Percentiles rank a stretch among this genome's conserved stretches.
phyloP scores from a whole-genome alignment of 2,888 invertebrate species.

The Ormyrus nitidulus region DNA sequence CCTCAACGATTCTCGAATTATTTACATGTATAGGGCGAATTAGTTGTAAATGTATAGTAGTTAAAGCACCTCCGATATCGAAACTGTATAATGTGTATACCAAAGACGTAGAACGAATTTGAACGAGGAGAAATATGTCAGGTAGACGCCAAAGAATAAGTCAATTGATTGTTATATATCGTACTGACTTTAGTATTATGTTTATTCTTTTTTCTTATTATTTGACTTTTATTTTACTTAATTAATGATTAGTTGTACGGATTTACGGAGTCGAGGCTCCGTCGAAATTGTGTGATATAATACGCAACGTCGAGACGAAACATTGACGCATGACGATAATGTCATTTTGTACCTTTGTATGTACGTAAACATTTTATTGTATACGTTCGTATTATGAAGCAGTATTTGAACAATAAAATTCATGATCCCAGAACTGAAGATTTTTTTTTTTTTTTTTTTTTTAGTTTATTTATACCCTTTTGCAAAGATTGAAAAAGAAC shows the following conservation, averaged over 20 bases:
- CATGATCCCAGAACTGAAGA: slow-evolving; percentile 15
- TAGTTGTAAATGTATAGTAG: slow-evolving; percentile 7
- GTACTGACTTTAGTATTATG: slow-evolving; percentile 44
- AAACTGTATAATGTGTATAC: not conserved
- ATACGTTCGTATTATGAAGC: slow-evolving; percentile 51
- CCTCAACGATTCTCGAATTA: slow-evolving; percentile 41
- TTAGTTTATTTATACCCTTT: too few relatives aligned
- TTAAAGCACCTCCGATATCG: not conserved
- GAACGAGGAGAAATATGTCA: not conserved
- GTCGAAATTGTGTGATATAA: slow-evolving; percentile 32
- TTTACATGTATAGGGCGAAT: slow-evolving; percentile 25
- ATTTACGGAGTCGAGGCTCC: slow-evolving; percentile 19
- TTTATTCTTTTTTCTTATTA: slow-evolving; percentile 24
- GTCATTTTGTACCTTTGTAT: slow-evolving; percentile 54
- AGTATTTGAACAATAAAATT: slow-evolving; percentile 55
- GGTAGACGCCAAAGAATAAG: not conserved
- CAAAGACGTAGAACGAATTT: not conserved
- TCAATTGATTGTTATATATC: not conserved
- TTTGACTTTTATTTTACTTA: not conserved
- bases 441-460: too few relatives aligned
- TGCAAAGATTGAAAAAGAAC: too few relatives aligned
- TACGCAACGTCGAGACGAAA: slow-evolving; percentile 27
- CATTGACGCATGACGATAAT: slow-evolving; percentile 16
- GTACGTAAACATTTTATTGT: slow-evolving; percentile 40
- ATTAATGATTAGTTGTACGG: slow-evolving; percentile 37